Evolutionary conservation across 2,888 invertebrate species (phyloP).

Genomic region (Noctua pronuba): DNA sequence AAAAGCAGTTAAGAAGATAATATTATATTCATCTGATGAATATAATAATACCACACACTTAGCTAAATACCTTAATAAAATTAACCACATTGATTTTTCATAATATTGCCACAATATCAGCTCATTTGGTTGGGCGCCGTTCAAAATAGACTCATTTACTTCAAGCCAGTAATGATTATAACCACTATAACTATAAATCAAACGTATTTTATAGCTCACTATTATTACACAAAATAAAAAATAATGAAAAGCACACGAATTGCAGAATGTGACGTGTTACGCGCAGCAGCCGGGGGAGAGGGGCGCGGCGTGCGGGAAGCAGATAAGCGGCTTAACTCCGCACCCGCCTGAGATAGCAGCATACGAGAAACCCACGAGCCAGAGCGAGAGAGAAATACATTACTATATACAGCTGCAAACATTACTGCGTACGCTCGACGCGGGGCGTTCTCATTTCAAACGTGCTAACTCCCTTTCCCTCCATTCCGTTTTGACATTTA

Average conservation of each 20-base stretch:
- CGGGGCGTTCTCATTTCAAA: conserved; percentile 71
- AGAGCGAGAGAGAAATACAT: conserved; percentile 78
- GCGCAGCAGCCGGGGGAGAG: conserved; percentile 85
- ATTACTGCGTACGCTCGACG: conserved; percentile 83
- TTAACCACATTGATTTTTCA: conserved; percentile 26
- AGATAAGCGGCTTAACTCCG: conserved; percentile 90
- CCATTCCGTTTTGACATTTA: conserved; percentile 64
- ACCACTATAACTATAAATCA: conserved; percentile 63
- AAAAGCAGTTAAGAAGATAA: conserved; percentile 20
- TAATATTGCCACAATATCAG: conserved; percentile 9
- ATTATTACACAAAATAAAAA: conserved; percentile 63
- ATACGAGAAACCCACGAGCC: conserved; percentile 59
- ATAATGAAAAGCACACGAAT: conserved; percentile 70
- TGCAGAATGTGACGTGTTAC: conserved; percentile 83
- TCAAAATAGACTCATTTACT: conserved; percentile 50
- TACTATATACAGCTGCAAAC: conserved; percentile 87
- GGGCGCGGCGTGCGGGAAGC: conserved; percentile 87
- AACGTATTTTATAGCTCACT: conserved; percentile 59
- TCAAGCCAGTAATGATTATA: conserved; percentile 51
- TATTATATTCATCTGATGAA: conserved; percentile 6
- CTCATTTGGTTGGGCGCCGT: conserved; percentile 35
- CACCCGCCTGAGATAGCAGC: conserved; percentile 78
- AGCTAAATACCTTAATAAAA: conserved; percentile 26
- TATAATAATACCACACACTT: conserved; percentile 22
- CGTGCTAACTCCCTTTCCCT: conserved; percentile 65